Evolutionary conservation across 2,113 vertebrate species (phyloP).

Genomic region (Gopherus evgoodei): DNA sequence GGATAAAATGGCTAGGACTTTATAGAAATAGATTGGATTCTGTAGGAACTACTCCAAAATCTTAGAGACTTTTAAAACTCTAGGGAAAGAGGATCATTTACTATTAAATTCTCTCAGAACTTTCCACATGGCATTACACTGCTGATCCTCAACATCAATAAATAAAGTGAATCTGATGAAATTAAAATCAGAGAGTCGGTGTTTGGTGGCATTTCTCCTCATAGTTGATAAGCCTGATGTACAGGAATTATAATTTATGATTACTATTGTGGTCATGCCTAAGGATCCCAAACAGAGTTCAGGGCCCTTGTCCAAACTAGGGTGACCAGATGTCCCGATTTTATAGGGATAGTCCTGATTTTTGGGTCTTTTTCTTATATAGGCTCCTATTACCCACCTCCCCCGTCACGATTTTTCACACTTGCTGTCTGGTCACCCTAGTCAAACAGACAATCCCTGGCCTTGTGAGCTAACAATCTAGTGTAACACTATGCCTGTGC

Average conservation of each 20-base stretch:
- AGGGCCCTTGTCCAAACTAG: neutral
- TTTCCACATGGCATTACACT: neutral
- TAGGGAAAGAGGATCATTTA: neutral
- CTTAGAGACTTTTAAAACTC: fast-evolving
- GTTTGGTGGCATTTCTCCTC: neutral
- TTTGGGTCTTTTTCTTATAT: too few species aligned
- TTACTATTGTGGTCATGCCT: neutral
- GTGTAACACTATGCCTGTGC: neutral
- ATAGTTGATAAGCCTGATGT: neutral
- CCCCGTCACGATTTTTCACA: too few species aligned
- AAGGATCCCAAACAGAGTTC: neutral
- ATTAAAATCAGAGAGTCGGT: fast-evolving
- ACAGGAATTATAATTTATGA: neutral
- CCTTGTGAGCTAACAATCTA: neutral
- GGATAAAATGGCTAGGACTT: neutral
- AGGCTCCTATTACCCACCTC: too few species aligned
- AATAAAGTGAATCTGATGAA: neutral
- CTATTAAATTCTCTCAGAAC: neutral
- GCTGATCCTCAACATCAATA: neutral
- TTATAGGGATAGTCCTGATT: too few species aligned
- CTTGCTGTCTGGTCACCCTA: too few species aligned
- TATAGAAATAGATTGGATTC: neutral
- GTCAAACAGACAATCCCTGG: neutral
- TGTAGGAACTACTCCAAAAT: neutral
- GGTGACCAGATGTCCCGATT: too few species aligned